Conservation (phyloP, 2,797 vertebrate species). For the Epinephelus malabaricus region DNA sequence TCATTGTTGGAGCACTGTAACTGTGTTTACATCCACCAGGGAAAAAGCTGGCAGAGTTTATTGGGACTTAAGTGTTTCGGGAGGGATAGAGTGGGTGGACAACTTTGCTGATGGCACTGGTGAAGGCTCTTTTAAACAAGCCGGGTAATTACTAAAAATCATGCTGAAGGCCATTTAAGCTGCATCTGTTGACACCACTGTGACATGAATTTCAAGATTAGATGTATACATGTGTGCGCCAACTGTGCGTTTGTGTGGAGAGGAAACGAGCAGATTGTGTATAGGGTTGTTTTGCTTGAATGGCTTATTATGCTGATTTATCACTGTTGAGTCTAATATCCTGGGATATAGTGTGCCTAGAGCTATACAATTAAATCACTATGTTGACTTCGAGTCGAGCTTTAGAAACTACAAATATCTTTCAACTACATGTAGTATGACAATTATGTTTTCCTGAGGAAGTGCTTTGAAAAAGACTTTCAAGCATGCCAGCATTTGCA, state of each 20-base stretch:
- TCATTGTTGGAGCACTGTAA: conserved; percentile 46
- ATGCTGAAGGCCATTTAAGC: conserved; percentile 62
- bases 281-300: conserved; percentile 71
- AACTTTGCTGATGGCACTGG: conserved; percentile 60
- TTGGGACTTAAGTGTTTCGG: conserved; percentile 56
- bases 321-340: conserved; percentile 79
- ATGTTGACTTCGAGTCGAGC: conserved; percentile 64
- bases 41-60: conserved; percentile 54
- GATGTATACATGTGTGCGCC: conserved; percentile 17
- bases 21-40: conserved; percentile 43
- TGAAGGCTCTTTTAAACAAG: conserved; percentile 64
- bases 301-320: conserved; percentile 83
- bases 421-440: conserved; percentile 61
- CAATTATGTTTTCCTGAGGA: conserved; percentile 43
- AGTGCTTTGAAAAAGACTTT: conserved; percentile 38
- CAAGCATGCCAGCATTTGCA: conserved; percentile 30
- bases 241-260: conserved; percentile 25
- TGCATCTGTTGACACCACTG: conserved; percentile 52
- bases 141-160: conserved; percentile 68
- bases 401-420: conserved; percentile 68
- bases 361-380: conserved; percentile 81
- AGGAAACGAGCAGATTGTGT: conserved; percentile 55
- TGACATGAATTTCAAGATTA: conserved; percentile 49
- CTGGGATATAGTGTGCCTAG: conserved; percentile 64
- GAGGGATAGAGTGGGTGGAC: conserved; percentile 66